These are phyloP conservation scores for Danaus plexippus DNA, from an alignment of 1,140 invertebrate genomes.

Conservation along the genomic window DNA sequence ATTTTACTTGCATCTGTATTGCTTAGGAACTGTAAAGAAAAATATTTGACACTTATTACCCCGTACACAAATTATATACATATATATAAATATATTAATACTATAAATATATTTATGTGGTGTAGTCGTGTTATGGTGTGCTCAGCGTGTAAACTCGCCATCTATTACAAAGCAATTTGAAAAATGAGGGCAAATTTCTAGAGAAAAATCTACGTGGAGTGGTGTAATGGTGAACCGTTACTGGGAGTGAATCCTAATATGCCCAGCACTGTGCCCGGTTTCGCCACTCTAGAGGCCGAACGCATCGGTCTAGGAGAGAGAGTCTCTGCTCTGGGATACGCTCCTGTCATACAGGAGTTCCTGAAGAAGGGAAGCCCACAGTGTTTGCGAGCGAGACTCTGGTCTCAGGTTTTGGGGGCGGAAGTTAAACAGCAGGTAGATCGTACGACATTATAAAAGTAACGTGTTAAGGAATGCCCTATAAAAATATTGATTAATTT, in stretches of 20 bases:
- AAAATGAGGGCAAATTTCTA: constrained; percentile 32
- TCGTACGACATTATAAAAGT: no score
- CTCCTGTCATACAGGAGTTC: constrained; percentile 86
- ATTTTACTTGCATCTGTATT: no score
- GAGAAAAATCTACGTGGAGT: constrained; percentile 79
- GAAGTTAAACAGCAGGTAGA: constrained; percentile 77
- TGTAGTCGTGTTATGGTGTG: no score
- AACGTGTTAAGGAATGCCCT: background rate
- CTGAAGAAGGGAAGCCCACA: constrained; percentile 88
- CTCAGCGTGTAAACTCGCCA: no score
- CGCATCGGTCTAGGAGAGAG: constrained; percentile 77
- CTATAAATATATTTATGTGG: no score
- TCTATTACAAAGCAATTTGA: no score
- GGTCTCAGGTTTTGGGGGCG: constrained; percentile 87
- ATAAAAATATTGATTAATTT: constrained; percentile 36
- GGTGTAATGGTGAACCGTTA: constrained; percentile 78
- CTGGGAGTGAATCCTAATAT: constrained; percentile 77
- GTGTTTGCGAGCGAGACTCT: constrained; percentile 82
- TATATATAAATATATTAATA: no score
- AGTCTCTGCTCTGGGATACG: constrained; percentile 78
- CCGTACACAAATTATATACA: no score
- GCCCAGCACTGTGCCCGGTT: constrained; percentile 69
- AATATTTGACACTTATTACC: no score
- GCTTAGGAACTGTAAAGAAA: no score
- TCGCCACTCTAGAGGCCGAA: constrained; percentile 77